A percentile compares a stretch with the other conserved stretches of the same genome.
Evolutionary conservation across 2,113 vertebrate species (phyloP).

Genomic region (Dasyurus viverrinus): DNA sequence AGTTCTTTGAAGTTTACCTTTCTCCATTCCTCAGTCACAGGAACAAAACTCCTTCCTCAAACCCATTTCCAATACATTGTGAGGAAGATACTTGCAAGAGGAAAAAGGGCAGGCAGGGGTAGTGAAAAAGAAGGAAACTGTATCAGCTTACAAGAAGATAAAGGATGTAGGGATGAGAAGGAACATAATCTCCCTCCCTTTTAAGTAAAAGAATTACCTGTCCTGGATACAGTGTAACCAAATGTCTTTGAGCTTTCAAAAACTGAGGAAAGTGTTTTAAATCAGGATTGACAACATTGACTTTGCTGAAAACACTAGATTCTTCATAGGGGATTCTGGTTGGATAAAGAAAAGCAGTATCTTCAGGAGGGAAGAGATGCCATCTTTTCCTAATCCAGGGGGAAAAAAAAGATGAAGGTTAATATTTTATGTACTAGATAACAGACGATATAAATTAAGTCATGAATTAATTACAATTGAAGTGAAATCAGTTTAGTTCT

Average conservation of each 20-base stretch:
- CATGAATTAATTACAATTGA: not conserved
- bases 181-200: slow-evolving; percentile 17
- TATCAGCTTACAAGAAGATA: not conserved
- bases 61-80: not conserved
- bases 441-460: not conserved
- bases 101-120: not conserved
- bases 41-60: not conserved
- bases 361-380: slow-evolving; percentile 96
- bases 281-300: slow-evolving; percentile 91
- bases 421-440: slow-evolving; percentile 61
- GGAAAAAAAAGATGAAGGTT: slow-evolving; percentile 68
- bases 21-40: slow-evolving; percentile 35
- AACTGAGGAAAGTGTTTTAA: slow-evolving; percentile 88
- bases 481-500: slow-evolving; percentile 19
- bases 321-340: slow-evolving; percentile 98
- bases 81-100: not conserved
- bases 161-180: not conserved
- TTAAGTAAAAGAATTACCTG: slow-evolving; percentile 87
- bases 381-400: slow-evolving; percentile 91
- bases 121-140: not conserved
- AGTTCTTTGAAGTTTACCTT: not conserved
- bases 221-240: slow-evolving; percentile 91
- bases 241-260: slow-evolving; percentile 82
- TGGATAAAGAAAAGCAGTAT: slow-evolving; percentile 91
- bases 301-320: slow-evolving; percentile 96